phyloP scores from a whole-genome alignment of 1,140 invertebrate species.

The Nylanderia fulva region DNA sequence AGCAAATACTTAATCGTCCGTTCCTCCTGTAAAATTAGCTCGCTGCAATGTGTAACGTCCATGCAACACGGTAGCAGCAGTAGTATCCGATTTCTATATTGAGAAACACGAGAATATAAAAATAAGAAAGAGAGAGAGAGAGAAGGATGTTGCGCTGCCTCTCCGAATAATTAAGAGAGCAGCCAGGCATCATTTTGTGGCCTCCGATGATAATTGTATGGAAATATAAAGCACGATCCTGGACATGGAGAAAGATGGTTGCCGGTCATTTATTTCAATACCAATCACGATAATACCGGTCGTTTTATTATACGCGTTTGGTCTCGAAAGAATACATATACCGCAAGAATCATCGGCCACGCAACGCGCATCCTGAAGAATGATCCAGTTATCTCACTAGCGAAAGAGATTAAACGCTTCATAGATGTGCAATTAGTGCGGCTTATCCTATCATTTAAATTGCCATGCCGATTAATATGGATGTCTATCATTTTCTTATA shows the following conservation, averaged over 20 bases:
- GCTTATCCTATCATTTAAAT: background rate
- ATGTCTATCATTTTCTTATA: conserved; percentile 13
- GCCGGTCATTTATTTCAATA: conserved; percentile 69
- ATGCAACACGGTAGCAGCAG: conserved; percentile 15
- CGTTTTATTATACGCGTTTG: conserved; percentile 52
- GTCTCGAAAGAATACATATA: background rate
- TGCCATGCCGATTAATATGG: conserved; percentile 11
- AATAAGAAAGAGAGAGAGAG: conserved; percentile 19
- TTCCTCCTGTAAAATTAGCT: conserved; percentile 44
- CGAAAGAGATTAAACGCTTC: conserved; percentile 15
- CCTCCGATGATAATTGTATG: conserved; percentile 73
- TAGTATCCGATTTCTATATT: conserved; percentile 37
- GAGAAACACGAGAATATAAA: conserved; percentile 17
- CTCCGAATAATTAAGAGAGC: conserved; percentile 49
- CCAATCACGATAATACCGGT: conserved; percentile 61
- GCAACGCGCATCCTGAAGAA: background rate
- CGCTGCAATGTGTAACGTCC: conserved; percentile 40
- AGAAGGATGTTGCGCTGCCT: conserved; percentile 34
- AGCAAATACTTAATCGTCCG: conserved; percentile 11
- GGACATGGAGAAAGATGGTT: background rate
- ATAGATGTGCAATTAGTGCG: conserved; percentile 19
- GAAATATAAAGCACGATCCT: conserved; percentile 67
- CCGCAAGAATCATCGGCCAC: background rate
- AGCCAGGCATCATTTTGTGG: conserved; percentile 66
- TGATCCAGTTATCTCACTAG: background rate